Percentiles rank a stretch among this genome's conserved stretches.
Evolutionary conservation across 2,888 invertebrate genomes (phyloP).

Genomic region (Cosmopolites sordidus): DNA sequence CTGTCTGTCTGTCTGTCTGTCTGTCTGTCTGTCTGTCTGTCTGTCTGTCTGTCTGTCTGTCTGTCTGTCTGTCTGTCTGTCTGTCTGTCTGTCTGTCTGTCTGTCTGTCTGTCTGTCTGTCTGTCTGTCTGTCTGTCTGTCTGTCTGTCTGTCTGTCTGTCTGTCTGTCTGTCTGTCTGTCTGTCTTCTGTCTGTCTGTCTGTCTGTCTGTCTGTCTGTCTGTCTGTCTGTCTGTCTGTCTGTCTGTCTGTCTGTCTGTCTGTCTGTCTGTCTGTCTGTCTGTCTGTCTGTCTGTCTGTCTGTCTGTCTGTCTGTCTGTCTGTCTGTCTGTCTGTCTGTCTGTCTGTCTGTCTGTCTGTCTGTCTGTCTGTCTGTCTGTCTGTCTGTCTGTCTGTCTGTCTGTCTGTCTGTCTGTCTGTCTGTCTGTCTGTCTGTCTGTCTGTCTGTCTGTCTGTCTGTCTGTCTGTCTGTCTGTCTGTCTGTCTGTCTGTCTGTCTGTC

Average conservation of each 20-base stretch:
- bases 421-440: constrained; percentile 16
- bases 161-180: constrained; percentile 16
- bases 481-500: constrained; percentile 16
- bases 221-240: constrained; percentile 16
- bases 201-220: constrained; percentile 13
- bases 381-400: constrained; percentile 15
- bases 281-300: constrained; percentile 16
- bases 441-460: constrained; percentile 16
- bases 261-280: constrained; percentile 16
- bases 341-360: constrained; percentile 14
- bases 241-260: constrained; percentile 16
- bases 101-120: constrained; percentile 14
- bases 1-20: constrained; percentile 13
- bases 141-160: constrained; percentile 18
- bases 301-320: constrained; percentile 16
- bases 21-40: constrained; percentile 11
- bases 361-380: constrained; percentile 14
- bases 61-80: constrained; percentile 16
- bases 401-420: constrained; percentile 16
- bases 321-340: constrained; percentile 14
- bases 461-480: constrained; percentile 15
- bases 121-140: constrained; percentile 16
- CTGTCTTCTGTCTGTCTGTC: constrained; percentile 8
- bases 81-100: constrained; percentile 13
- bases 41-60: constrained; percentile 16